phyloP scores from a whole-genome alignment of 2,113 vertebrate genomes.

The Petromus typicus region DNA sequence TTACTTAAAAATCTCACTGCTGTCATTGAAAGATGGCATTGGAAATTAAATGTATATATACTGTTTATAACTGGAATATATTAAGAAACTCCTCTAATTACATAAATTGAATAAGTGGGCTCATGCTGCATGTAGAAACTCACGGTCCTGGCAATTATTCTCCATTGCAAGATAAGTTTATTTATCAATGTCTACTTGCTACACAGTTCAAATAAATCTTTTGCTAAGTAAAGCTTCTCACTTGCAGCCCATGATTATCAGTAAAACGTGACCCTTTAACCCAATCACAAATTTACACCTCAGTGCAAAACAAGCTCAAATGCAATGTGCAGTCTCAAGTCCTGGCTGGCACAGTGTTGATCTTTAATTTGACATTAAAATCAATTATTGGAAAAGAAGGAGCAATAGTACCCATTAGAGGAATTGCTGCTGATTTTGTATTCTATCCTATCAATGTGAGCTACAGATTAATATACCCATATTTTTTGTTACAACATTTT shows the following conservation, averaged over 20 bases:
- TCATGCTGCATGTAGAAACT: conserved; percentile 80
- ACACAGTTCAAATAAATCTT: conserved; percentile 84
- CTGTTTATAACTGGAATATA: conserved; percentile 47
- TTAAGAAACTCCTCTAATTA: conserved; percentile 81
- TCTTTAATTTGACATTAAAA: conserved; percentile 85
- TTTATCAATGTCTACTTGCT: conserved; percentile 86
- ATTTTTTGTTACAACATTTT: conserved; percentile 85
- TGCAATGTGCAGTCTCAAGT: conserved; percentile 71
- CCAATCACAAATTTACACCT: conserved; percentile 84
- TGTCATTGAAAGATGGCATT: not conserved
- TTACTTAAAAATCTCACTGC: conserved; percentile 38
- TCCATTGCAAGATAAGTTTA: conserved; percentile 83
- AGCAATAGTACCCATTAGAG: conserved; percentile 66
- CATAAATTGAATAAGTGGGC: conserved; percentile 83
- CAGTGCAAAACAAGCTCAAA: conserved; percentile 76
- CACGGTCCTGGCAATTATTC: conserved; percentile 85
- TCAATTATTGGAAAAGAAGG: conserved; percentile 79
- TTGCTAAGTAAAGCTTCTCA: conserved; percentile 85
- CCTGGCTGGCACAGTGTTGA: conserved; percentile 73
- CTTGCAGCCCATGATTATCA: conserved; percentile 82
- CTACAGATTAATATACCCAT: conserved; percentile 73
- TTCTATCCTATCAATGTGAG: conserved; percentile 78
- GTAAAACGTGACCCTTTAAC: conserved; percentile 87
- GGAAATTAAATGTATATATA: not conserved
- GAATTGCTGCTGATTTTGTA: conserved; percentile 80